These are phyloP conservation scores for Glyptemys insculpta DNA, from an alignment of 2,797 vertebrate genomes.

Conservation along the genomic window DNA sequence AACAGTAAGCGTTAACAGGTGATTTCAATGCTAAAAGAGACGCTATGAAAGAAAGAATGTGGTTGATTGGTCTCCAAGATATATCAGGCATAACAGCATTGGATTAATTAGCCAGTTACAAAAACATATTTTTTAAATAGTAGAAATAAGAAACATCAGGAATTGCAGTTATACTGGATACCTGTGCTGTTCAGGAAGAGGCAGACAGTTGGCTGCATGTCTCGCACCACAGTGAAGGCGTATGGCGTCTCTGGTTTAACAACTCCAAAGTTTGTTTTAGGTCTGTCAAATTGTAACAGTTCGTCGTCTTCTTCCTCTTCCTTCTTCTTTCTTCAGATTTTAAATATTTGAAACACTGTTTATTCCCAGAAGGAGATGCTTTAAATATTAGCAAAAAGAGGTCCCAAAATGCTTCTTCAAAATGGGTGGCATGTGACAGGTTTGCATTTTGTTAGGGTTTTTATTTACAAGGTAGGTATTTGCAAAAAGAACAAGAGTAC, in stretches of 20 bases:
- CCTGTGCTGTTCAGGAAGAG: background rate
- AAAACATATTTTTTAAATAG: conserved; percentile 14
- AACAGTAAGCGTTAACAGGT: background rate
- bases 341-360: background rate
- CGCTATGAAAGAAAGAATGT: rapidly evolving
- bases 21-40: background rate
- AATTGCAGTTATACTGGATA: background rate
- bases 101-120: background rate
- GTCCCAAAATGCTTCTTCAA: background rate
- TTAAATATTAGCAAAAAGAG: background rate
- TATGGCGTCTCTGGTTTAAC: background rate
- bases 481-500: too few species aligned
- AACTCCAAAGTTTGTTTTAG: background rate
- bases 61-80: background rate
- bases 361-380: background rate
- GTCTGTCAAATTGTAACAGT: background rate
- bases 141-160: background rate
- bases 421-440: background rate
- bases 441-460: background rate
- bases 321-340: background rate
- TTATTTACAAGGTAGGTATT: rapidly evolving
- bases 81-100: background rate
- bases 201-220: background rate
- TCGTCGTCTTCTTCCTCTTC: background rate
- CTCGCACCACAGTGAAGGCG: rapidly evolving